Conservation (phyloP, 2,888 invertebrate genomes). For the Criorhina ranunculi region DNA sequence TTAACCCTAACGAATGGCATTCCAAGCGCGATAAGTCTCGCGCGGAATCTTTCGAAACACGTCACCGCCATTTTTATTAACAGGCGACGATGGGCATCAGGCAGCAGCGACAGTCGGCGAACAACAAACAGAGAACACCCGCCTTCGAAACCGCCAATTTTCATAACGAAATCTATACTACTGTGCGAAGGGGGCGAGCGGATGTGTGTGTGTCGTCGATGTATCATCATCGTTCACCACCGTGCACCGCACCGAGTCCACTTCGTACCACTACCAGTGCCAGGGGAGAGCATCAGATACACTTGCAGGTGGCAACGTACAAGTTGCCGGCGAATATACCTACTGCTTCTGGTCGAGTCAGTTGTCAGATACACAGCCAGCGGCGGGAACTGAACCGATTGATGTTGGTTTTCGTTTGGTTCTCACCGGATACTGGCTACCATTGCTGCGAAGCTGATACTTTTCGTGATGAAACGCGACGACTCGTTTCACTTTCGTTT, state of each 20-base stretch:
- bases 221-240: conserved; percentile 5
- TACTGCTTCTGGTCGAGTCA: conserved; percentile 23
- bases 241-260: not conserved
- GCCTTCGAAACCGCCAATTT: conserved; percentile 47
- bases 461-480: conserved; percentile 76
- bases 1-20: conserved; percentile 17
- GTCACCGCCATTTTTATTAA: conserved; percentile 76
- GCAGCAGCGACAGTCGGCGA: conserved; percentile 42
- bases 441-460: conserved; percentile 58
- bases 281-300: not conserved
- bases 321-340: not conserved
- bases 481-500: conserved; percentile 77
- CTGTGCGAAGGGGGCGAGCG: conserved; percentile 7
- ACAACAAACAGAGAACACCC: conserved; percentile 31
- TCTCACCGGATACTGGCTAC: not conserved
- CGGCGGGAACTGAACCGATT: conserved; percentile 11
- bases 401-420: conserved; percentile 10
- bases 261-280: not conserved
- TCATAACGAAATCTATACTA: conserved; percentile 21
- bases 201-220: not conserved
- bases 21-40: conserved; percentile 63
- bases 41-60: conserved; percentile 74
- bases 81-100: conserved; percentile 71
- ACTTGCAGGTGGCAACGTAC: not conserved
- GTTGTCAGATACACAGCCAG: not conserved